Base-by-base conservation (phyloP, 2,113 vertebrate genomes). In the Hypanus sabinus region DNA sequence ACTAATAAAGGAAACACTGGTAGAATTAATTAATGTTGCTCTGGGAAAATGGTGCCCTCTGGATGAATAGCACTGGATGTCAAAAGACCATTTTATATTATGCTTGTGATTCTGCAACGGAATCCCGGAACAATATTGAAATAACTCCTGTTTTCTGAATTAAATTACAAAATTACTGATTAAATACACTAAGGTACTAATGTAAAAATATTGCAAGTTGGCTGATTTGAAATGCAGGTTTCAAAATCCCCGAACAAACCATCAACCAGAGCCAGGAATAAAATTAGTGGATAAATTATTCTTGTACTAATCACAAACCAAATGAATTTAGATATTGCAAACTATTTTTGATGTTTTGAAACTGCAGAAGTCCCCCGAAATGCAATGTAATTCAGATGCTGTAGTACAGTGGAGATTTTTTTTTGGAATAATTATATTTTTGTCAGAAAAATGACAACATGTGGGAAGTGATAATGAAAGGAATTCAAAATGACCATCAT, bases 381-480 rank as follows among this genome's bases (percentile, higher is more conserved):
- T 71, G 9, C 36, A 71, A 46, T 2, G 22, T 27, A 93, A 71
- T 68, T 71, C 68, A 36, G n/a, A 71, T 92, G 1, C 20, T 71
- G 22, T 7, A 90, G 30, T 20, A 33, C 87, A 62, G 30, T 65
- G 87, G 30, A 68, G 14, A 36, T 91, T 12, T 91, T 91, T 91
- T 91, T 91, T 65, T 11, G 14, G 20, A 73, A 92, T 62, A 46
- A 36, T 33, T 68, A 46, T 91, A 27, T 91, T 12, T 93, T 93
- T 71, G 90, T 71, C 33, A 71, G 65, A 87, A 73, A 88, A 88
- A 88, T 71, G 68, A 46, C 60, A 92, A 92, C 16, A 71, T 71
- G 88, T 92, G 68, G 88, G 36, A 18, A 71, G 88, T 92, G 68
- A 92, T 36, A 92, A 92, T 71, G 68, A 70, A 92, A 92, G 88